Conservation (phyloP, 2,113 vertebrate species). For the Accipiter cooperii region DNA sequence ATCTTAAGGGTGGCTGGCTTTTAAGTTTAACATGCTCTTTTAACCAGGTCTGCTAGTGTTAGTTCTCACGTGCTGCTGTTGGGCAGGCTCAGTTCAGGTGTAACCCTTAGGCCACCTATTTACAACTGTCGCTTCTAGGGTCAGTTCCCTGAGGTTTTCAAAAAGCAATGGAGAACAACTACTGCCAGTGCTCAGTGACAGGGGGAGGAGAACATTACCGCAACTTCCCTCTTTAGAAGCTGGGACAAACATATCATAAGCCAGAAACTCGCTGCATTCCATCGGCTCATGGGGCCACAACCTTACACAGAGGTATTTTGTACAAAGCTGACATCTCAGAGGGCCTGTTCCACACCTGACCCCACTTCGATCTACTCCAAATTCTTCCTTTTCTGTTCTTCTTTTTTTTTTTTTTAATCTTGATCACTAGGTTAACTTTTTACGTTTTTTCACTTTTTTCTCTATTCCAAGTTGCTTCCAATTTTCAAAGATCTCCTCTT, state of each 20-base stretch:
- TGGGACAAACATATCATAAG: not conserved
- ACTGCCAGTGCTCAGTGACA: not conserved
- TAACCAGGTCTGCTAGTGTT: not conserved
- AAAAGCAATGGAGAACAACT: not conserved
- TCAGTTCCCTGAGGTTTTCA: not conserved
- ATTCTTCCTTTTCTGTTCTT: not conserved
- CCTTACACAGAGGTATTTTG: not conserved
- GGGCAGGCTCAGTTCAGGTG: not conserved
- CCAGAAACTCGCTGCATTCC: not conserved
- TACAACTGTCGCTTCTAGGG: not conserved
- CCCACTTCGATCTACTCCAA: not conserved
- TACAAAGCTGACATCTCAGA: not conserved
- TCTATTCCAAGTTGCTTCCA: not conserved
- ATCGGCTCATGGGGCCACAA: not conserved
- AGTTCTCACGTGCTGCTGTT: not conserved
- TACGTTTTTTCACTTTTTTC: not conserved
- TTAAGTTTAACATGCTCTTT: not conserved
- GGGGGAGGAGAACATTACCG: not conserved
- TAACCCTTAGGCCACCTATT: not conserved
- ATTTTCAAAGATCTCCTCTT: not conserved
- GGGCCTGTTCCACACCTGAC: not conserved
- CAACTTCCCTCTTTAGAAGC: not conserved
- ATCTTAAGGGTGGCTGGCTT: not conserved
- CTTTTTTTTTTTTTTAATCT: not conserved
- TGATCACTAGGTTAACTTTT: not conserved